Evolutionary conservation across 2,797 vertebrate genomes (phyloP), one percentile per base, ranked within the genome.

Genomic region (Eospalax fontanierii): DNA sequence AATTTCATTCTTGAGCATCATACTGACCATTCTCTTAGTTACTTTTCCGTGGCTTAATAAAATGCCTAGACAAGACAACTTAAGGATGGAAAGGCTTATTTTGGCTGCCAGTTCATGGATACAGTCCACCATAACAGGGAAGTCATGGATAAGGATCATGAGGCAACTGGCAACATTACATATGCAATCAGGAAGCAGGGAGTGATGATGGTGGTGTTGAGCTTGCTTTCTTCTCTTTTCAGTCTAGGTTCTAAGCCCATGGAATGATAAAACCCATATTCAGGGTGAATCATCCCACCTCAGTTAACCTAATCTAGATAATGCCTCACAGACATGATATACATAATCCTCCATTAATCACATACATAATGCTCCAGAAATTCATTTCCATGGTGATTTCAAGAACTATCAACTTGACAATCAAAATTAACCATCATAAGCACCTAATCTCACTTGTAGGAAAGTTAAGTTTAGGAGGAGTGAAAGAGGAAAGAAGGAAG

Each of bases 401-500:
- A 54, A 54, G 14, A 9, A 14, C 50, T 10, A 54, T 54, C 50
- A 54, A 54, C 14, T 54, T 54, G 50, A 54, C 50, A 54, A 15
- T 54, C 50, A 54, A 54, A 10, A 10, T 54, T 54, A 54, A 50
- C 50, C 50, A 54, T 54, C 14, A 14, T 12, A 54, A 15, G 50
- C 46, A 28, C 30, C 30, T 81, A 7, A 33, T 89, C 80, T 76
- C 22, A 79, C 30, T 68, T 65, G 30, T 4, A 30, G 61, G n/a
- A 54, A 61, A 50, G 14, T 16, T 35, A 24, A 85, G 26, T 88
- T 74, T 26, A 43, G 0, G 15, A 33, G 16, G 2, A 7, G 28
- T 11, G 43, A 15, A 24, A 35, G 26, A 11, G 10, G 9, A 0
- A 9, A 2, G 24, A 1, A 54, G 50, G 24, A 1, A 54, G 50